These are phyloP conservation scores for Cardiocondyla obscurior DNA, from an alignment of 1,140 invertebrate species.

Conservation along the genomic window DNA sequence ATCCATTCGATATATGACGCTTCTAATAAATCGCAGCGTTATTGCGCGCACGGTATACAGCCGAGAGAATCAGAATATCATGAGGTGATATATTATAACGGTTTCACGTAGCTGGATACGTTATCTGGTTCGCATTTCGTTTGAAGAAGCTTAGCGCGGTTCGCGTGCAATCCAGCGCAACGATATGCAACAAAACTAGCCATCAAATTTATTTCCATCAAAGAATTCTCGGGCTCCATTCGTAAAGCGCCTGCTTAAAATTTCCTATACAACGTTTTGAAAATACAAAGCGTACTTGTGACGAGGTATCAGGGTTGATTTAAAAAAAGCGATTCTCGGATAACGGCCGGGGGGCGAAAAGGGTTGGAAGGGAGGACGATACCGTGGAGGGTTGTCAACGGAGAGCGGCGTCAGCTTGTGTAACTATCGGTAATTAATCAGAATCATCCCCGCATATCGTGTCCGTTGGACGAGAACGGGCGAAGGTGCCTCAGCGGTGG, in stretches of 20 bases:
- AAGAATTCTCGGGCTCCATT: not conserved
- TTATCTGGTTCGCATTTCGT: not conserved
- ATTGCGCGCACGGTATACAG: not conserved
- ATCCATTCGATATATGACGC: slow-evolving; percentile 49
- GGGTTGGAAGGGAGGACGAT: slow-evolving; percentile 8
- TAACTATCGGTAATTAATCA: slow-evolving; percentile 84
- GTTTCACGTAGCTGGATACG: not conserved
- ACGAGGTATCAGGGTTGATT: slow-evolving; percentile 2
- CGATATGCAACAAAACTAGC: not conserved
- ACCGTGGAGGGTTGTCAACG: slow-evolving; percentile 72
- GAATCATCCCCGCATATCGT: slow-evolving; percentile 83
- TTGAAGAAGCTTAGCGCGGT: not conserved
- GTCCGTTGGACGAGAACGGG: slow-evolving; percentile 67
- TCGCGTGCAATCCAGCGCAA: not conserved
- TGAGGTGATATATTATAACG: slow-evolving; percentile 31
- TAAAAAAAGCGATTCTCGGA: slow-evolving; percentile 58
- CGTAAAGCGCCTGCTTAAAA: not conserved
- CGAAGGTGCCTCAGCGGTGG: slow-evolving; percentile 16
- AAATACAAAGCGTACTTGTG: not conserved
- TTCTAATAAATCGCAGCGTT: slow-evolving; percentile 46
- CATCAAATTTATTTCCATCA: not conserved
- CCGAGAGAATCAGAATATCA: slow-evolving; percentile 21
- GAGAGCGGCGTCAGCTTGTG: slow-evolving; percentile 82
- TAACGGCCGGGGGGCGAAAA: not conserved
- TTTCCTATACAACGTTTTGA: not conserved